Base-by-base conservation (phyloP, 2,888 invertebrate genomes). In the Eurytoma californica region DNA sequence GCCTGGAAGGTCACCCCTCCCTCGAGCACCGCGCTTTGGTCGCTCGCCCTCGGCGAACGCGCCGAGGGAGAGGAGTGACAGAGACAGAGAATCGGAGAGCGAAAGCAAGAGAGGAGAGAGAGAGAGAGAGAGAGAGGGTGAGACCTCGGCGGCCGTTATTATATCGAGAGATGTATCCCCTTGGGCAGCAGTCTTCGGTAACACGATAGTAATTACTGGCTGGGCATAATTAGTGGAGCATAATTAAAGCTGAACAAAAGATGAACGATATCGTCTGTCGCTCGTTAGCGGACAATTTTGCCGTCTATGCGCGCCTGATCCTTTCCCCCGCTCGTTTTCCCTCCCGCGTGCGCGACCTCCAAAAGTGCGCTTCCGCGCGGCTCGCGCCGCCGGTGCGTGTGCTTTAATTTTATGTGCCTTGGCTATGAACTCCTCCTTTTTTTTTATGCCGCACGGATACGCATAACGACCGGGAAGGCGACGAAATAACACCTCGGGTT, bases 241-340 rank as follows among this genome's bases (percentile, higher is more conserved):
- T 87, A 88, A 87, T 88, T 87, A 87, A 86, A 86, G 86, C 85
- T 82, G 85, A 84, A 86, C 86, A 86, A 87, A 88, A 87, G 87
- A 87, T 87, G 87, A 87, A 87, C 86, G 86, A 86, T 88, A 87
- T 87, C 86, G 86, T 85, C 87, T 87, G 86, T 87, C 87, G 86
- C 87, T 88, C 86, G 87, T 87, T 87, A 87, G 87, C 84, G 85
- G 86, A 86, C 86, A 86, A 86, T 87, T 87, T 87, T 80, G 80
- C 73, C 82, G 74, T 74, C 65, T 75, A 69, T 58, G 18, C 57
- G 65, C 73, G 51, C 49, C 20, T 2, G n/a, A n/a, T n/a, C 49
- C 58, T 16, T 30, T 47, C 14, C 61, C 5, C 30, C n/a, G 0
- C 16, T 63, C 18, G 16, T 18, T 53, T 39, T 65, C 9, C 18